phyloP scores from a whole-genome alignment of 35 echinoderm and acorn worm species.

The Heliocidaris tuberculata region DNA sequence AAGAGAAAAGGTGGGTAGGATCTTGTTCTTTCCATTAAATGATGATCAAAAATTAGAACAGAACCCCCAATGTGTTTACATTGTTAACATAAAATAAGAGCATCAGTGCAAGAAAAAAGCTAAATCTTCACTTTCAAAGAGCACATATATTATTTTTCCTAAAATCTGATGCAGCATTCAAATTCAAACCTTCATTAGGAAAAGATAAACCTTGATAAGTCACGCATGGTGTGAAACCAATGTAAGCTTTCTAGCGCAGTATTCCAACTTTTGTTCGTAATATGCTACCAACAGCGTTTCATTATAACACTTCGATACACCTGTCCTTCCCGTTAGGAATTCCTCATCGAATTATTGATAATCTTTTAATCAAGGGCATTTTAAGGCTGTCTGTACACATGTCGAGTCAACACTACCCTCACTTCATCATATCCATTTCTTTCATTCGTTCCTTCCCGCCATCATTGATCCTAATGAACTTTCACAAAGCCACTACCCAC shows the following conservation, averaged over 20 bases:
- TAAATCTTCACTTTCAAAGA: too few relatives aligned
- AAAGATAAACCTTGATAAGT: background rate
- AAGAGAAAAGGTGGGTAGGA: too few relatives aligned
- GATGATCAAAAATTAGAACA: too few relatives aligned
- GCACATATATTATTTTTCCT: too few relatives aligned
- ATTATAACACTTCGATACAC: background rate
- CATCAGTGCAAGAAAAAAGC: too few relatives aligned
- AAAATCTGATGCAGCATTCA: too few relatives aligned
- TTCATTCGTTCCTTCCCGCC: background rate
- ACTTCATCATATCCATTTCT: background rate
- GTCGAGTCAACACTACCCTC: background rate
- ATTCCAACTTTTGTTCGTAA: background rate
- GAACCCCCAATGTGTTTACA: too few relatives aligned
- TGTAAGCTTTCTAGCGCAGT: background rate
- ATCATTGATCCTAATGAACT: background rate
- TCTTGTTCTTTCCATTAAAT: too few relatives aligned
- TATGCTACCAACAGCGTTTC: background rate
- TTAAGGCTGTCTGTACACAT: background rate
- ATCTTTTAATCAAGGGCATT: background rate
- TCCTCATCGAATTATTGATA: conserved; percentile 2
- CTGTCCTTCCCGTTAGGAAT: background rate
- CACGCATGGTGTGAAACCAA: background rate
- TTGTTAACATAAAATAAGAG: too few relatives aligned
- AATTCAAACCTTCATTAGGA: too few relatives aligned
- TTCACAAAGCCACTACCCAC: background rate